Evolutionary conservation across 2,888 invertebrate species (phyloP), one percentile per base, ranked within the genome.

Genomic region (Eupithecia dodoneata): DNA sequence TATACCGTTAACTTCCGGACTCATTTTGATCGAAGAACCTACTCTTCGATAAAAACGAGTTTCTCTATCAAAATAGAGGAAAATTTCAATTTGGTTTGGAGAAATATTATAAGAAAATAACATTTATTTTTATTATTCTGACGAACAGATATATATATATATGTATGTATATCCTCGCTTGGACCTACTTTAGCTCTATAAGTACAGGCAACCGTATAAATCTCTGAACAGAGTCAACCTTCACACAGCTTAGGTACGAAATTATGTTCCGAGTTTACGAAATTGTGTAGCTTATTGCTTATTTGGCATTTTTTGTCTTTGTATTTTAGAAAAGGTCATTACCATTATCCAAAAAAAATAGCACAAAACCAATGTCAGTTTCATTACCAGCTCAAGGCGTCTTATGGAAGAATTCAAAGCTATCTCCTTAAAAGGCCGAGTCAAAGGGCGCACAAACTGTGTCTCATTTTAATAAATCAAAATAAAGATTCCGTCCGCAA

Each of bases 401-500:
- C 47, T 70, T 47, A 45, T 45, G 44, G 30, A 45, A 47, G 18
- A 12, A 70, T 45, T 66, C 15, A 65, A 49, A 65, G 72, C 72
- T 45, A 71, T 44, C 63, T 71, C 52, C 15, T 73, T 45, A 13
- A 7, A 71, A 74, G 18, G 12, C 63, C n/a, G n/a, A 73, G 55
- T 67, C 49, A 74, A 76, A 75, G 71, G 71, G 71, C 55, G 44
- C 71, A 30, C 42, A 77, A 66, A 77, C 78, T 72, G 74, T 30
- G 66, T 65, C 69, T 72, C 66, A 71, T 77, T 69, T 76, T 72
- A 75, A 78, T 78, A 78, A 79, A 76, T 78, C 78, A 79, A 76
- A 79, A 79, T 78, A 79, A 81, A 80, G 77, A 79, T 75, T 79
- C 79, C 65, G 12, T 63, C 67, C 77, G 44, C 74, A 81, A 81